phyloP scores from a whole-genome alignment of 1,140 invertebrate species.

The Mylabris phalerata region DNA sequence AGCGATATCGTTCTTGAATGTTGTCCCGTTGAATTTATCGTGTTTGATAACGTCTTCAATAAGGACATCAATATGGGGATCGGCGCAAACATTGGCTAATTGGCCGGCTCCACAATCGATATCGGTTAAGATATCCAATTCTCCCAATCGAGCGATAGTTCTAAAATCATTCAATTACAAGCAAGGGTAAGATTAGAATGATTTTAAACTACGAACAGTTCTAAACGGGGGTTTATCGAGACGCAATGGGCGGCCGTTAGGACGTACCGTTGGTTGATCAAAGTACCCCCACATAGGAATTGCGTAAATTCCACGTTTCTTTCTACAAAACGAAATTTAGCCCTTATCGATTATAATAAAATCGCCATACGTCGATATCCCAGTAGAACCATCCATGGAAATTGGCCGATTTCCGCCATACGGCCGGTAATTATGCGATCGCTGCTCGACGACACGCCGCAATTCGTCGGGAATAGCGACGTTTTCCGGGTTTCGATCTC shows the following conservation, averaged over 20 bases:
- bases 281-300: slow-evolving; percentile 42
- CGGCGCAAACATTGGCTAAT: slow-evolving; percentile 46
- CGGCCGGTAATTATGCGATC: slow-evolving; percentile 40
- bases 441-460: slow-evolving; percentile 29
- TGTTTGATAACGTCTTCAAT: slow-evolving; percentile 46
- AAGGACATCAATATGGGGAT: slow-evolving; percentile 46
- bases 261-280: slow-evolving; percentile 50
- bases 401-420: slow-evolving; percentile 40
- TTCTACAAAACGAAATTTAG: not conserved
- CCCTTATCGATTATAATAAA: slow-evolving; percentile 26
- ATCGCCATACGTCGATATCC: slow-evolving; percentile 27
- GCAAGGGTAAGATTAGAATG: too few species aligned
- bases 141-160: slow-evolving; percentile 49
- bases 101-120: slow-evolving; percentile 46
- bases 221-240: slow-evolving; percentile 41
- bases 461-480: slow-evolving; percentile 12
- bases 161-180: too few species aligned
- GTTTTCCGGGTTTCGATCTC: not conserved
- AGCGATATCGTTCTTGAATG: not conserved
- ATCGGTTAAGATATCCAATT: slow-evolving; percentile 47
- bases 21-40: slow-evolving; percentile 22
- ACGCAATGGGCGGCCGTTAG: slow-evolving; percentile 80
- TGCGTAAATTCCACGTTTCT: not conserved
- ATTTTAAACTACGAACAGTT: not conserved
- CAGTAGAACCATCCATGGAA: slow-evolving; percentile 46